Evolutionary conservation across 2,888 invertebrate species (phyloP).

Genomic region (Lasioglossum villosulum): DNA sequence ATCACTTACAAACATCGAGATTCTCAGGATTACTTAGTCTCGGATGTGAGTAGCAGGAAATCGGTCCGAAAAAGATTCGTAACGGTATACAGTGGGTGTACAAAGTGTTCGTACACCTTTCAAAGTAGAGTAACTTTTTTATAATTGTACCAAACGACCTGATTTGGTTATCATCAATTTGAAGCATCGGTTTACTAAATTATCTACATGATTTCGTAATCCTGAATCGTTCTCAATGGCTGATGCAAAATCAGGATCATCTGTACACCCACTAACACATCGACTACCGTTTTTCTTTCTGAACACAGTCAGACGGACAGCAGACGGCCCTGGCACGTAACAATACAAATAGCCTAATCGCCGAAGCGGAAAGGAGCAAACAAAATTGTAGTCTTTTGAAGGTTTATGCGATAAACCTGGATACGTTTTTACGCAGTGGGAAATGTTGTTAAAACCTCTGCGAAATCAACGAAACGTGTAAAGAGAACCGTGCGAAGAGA

Average conservation of each 20-base stretch:
- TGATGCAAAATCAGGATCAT: not conserved
- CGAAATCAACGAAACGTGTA: not conserved
- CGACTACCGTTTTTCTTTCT: not conserved
- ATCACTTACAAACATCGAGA: not conserved
- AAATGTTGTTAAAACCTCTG: not conserved
- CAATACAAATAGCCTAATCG: conserved; percentile 4
- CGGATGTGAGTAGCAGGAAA: not conserved
- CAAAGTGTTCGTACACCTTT: no score
- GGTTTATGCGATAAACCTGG: not conserved
- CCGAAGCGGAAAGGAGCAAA: conserved; percentile 10
- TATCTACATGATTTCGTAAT: no score
- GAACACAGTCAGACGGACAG: not conserved
- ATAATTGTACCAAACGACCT: no score
- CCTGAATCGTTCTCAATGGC: not conserved
- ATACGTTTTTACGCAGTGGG: not conserved
- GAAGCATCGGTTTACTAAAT: no score
- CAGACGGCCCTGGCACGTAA: conserved; percentile 7
- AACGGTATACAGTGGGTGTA: no score
- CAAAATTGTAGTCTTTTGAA: conserved; percentile 7
- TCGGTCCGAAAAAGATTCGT: not conserved
- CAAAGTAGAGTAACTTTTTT: no score
- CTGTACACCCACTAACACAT: not conserved
- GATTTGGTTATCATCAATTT: no score
- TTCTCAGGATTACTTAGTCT: not conserved
- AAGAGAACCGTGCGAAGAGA: not conserved